Conservation (phyloP, 1,140 invertebrate species). For the Planococcus citri region DNA sequence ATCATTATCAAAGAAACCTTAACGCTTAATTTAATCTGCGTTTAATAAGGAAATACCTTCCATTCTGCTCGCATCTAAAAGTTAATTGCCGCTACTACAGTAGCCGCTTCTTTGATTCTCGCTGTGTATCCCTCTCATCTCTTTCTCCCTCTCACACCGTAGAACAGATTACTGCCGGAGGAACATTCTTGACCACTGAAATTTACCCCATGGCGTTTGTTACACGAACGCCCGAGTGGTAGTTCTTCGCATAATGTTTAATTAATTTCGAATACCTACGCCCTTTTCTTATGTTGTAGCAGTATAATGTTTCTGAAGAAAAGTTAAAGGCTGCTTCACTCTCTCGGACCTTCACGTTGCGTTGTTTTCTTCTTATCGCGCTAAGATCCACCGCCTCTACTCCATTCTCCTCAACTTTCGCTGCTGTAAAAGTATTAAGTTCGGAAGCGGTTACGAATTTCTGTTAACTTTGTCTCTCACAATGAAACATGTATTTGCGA, state of each 20-base stretch:
- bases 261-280: conserved; percentile 17
- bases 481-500: conserved; percentile 3
- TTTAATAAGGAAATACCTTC: conserved; percentile 19
- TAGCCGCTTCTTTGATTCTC: neutral
- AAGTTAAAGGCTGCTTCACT: neutral
- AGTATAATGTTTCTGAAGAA: neutral
- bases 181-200: conserved; percentile 13
- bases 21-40: conserved; percentile 16
- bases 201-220: neutral
- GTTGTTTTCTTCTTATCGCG: neutral
- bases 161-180: neutral
- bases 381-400: too few relatives aligned
- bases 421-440: neutral
- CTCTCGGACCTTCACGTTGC: neutral
- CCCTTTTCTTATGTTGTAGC: neutral
- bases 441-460: neutral
- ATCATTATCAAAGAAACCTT: conserved; percentile 19
- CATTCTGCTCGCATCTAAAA: conserved; percentile 19
- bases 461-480: neutral
- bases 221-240: neutral
- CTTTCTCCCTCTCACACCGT: too few relatives aligned
- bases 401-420: neutral
- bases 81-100: conserved; percentile 14
- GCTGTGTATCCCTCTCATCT: neutral
- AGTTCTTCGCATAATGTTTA: conserved; percentile 17